A percentile compares a stretch with the other conserved stretches of the same genome.
These are phyloP conservation scores for Telmatochromis brichardi DNA, from an alignment of 2,113 vertebrate genomes.

Conservation along the genomic window DNA sequence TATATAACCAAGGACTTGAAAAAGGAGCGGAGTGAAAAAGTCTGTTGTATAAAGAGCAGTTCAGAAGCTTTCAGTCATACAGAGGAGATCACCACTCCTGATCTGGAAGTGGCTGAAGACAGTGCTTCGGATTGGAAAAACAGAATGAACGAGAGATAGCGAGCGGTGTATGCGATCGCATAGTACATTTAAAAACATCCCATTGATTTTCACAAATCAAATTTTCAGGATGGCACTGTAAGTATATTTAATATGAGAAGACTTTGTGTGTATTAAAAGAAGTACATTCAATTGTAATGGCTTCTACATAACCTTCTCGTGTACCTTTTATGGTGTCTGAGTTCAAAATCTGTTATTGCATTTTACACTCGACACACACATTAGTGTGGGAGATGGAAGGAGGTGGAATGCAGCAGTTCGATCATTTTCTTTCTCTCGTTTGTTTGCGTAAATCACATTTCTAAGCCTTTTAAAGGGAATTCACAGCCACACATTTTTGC, in stretches of 20 bases:
- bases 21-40: conserved; percentile 32
- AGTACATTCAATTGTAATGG: conserved; percentile 61
- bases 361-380: conserved; percentile 47
- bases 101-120: conserved; percentile 35
- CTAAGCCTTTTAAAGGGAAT: not conserved
- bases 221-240: conserved; percentile 45
- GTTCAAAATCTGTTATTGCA: conserved; percentile 52
- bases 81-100: conserved; percentile 36
- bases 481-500: not conserved
- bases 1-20: conserved; percentile 46
- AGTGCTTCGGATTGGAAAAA: conserved; percentile 10
- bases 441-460: conserved; percentile 8
- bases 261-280: conserved; percentile 61
- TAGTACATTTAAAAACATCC: conserved; percentile 47
- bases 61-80: conserved; percentile 47
- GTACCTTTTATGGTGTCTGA: conserved; percentile 47
- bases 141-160: not conserved
- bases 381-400: conserved; percentile 21
- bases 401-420: not conserved
- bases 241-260: conserved; percentile 58
- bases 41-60: conserved; percentile 49
- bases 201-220: conserved; percentile 65
- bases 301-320: conserved; percentile 45
- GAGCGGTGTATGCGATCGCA: not conserved
- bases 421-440: conserved; percentile 21